phyloP scores from a whole-genome alignment of 2,113 vertebrate genomes.

The Dascyllus trimaculatus region DNA sequence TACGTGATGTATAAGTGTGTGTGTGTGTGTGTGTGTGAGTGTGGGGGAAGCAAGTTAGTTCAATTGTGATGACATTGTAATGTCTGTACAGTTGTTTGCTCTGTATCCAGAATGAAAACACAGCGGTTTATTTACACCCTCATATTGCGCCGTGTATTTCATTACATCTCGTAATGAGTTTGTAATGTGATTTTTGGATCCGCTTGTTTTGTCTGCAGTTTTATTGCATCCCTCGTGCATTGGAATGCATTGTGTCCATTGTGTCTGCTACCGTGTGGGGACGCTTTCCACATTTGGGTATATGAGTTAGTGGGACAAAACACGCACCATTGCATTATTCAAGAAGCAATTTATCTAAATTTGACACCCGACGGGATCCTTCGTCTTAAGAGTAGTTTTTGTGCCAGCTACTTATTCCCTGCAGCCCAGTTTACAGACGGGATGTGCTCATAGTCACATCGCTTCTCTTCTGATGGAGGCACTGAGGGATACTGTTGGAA shows the following conservation, averaged over 20 bases:
- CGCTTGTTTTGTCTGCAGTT: slow-evolving; percentile 64
- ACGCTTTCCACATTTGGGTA: neutral
- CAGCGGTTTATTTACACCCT: slow-evolving; percentile 69
- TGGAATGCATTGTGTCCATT: slow-evolving; percentile 19
- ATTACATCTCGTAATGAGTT: slow-evolving; percentile 77
- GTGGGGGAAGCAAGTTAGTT: neutral
- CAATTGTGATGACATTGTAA: slow-evolving; percentile 35
- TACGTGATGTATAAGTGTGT: slow-evolving; percentile 1
- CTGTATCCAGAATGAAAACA: slow-evolving; percentile 64
- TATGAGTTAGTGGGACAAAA: neutral
- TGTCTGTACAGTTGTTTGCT: slow-evolving; percentile 54
- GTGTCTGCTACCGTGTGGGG: neutral
- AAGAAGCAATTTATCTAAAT: slow-evolving; percentile 18
- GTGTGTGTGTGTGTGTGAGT: neutral
- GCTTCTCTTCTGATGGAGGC: neutral
- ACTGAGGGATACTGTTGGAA: neutral
- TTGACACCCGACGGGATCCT: slow-evolving; percentile 12
- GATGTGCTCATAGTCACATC: neutral
- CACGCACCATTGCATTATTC: slow-evolving; percentile 1
- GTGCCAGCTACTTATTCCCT: slow-evolving; percentile 18
- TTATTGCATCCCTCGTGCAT: slow-evolving; percentile 63
- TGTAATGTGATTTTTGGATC: slow-evolving; percentile 71
- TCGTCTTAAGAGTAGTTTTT: neutral
- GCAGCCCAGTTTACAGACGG: neutral
- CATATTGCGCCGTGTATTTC: slow-evolving; percentile 69